phyloP scores from a whole-genome alignment of 2,888 invertebrate species.

The Hoplodrina blanda region DNA sequence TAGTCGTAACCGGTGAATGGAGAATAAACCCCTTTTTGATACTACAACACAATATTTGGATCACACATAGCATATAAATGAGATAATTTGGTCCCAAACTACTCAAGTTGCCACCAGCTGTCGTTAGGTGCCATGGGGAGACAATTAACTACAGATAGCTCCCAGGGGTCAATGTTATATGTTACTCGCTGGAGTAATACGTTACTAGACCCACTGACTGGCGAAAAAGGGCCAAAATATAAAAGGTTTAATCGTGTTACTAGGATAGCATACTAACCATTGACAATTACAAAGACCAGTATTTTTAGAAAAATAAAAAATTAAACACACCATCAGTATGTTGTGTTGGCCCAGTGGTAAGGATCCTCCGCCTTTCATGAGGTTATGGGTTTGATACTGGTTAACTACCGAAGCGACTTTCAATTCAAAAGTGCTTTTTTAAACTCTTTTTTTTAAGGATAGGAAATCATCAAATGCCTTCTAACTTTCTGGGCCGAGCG shows the following conservation, averaged over 20 bases:
- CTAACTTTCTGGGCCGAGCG: too few species aligned
- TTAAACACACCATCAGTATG: too few species aligned
- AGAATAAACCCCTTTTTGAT: constrained; percentile 5
- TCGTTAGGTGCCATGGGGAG: constrained; percentile 52
- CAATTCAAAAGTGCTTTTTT: too few species aligned
- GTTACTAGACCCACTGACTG: constrained; percentile 7
- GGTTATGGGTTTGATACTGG: too few species aligned
- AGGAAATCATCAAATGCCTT: too few species aligned
- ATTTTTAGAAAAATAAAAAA: too few species aligned
- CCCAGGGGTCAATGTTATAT: constrained; percentile 40
- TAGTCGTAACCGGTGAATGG: not conserved
- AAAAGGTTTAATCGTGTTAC: constrained; percentile 1
- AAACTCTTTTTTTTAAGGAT: too few species aligned
- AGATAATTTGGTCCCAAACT: constrained; percentile 48
- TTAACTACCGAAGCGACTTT: too few species aligned
- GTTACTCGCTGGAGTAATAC: constrained; percentile 17
- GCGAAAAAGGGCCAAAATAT: constrained; percentile 1
- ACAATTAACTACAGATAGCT: constrained; percentile 58
- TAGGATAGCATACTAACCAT: not conserved
- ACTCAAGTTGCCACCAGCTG: constrained; percentile 42
- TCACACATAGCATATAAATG: constrained; percentile 39
- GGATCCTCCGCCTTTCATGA: too few species aligned
- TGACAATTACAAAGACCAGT: too few species aligned
- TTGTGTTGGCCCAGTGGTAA: too few species aligned
- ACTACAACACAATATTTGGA: constrained; percentile 34